Percentiles rank a stretch among this genome's conserved stretches.
Conservation (phyloP, 1,140 invertebrate genomes). For the Brachionus rubens region DNA sequence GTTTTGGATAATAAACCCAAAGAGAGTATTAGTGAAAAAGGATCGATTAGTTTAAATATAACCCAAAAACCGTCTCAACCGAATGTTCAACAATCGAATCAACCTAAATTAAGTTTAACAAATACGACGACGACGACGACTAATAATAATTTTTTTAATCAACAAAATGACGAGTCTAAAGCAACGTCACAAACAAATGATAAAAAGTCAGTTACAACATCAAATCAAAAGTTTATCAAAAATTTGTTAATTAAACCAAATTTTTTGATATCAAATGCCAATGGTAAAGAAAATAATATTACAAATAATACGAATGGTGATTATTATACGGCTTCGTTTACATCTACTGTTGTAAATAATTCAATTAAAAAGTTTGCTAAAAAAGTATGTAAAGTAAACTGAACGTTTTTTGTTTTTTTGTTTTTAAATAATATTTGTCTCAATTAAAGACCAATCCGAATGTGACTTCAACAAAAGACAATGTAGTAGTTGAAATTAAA, state of each 20-base stretch:
- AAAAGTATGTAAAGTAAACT: too few relatives aligned
- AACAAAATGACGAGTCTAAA: background rate
- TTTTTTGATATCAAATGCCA: constrained; percentile 6
- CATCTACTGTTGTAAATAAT: constrained; percentile 39
- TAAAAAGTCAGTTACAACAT: constrained; percentile 1
- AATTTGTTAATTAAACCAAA: constrained; percentile 23
- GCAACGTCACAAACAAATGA: background rate
- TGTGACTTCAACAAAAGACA: constrained; percentile 9
- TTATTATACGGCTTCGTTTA: constrained; percentile 34
- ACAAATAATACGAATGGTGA: too few relatives aligned
- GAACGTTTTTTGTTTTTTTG: too few relatives aligned
- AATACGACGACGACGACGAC: too few relatives aligned
- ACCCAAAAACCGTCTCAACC: background rate
- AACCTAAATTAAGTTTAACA: constrained; percentile 21
- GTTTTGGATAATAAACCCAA: background rate
- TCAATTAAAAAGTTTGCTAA: constrained; percentile 17
- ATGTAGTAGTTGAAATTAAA: constrained; percentile 18
- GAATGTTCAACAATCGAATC: background rate
- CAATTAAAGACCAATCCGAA: background rate
- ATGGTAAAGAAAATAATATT: constrained; percentile 4
- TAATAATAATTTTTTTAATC: constrained; percentile 19
- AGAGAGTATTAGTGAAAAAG: background rate
- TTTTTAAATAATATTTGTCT: too few relatives aligned
- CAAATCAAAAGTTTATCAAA: background rate
- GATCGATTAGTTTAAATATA: too few relatives aligned